Evolutionary conservation across 2,797 vertebrate genomes (phyloP).

Genomic region (Choloepus didactylus): DNA sequence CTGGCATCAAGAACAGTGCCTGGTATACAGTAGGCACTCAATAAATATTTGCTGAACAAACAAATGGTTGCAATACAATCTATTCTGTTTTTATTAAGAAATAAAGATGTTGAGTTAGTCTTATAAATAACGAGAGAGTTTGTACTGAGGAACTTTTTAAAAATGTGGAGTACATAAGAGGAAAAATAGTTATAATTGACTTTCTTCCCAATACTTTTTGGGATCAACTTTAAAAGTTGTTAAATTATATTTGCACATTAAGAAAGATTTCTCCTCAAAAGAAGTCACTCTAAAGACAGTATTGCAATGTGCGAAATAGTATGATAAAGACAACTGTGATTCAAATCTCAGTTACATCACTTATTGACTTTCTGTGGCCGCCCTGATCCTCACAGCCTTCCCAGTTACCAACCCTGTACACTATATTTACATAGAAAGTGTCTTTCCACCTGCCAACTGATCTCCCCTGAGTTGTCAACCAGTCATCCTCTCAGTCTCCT

Average conservation of each 20-base stretch:
- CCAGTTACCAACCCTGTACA: not conserved
- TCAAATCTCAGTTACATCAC: not conserved
- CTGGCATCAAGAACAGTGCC: not conserved
- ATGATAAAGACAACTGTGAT: not conserved
- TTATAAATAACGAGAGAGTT: not conserved
- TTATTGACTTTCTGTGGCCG: not conserved
- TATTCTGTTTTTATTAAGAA: not conserved
- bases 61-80: not conserved
- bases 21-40: not conserved
- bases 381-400: not conserved
- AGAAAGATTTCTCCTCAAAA: conserved; percentile 52
- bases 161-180: conserved; percentile 1
- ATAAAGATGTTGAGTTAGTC: not conserved
- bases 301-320: not conserved
- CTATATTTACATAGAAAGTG: not conserved
- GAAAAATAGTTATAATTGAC: conserved; percentile 39
- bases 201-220: not conserved
- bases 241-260: conserved; percentile 19
- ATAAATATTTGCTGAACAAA: conserved; percentile 20
- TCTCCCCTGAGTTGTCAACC: not conserved
- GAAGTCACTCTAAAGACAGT: not conserved
- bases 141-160: not conserved
- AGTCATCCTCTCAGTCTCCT: not conserved
- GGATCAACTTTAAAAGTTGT: conserved; percentile 32
- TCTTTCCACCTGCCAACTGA: not conserved